Evolutionary conservation across 2,113 vertebrate species (phyloP), one percentile per base, ranked within the genome.

Genomic region (Heterochromis multidens): DNA sequence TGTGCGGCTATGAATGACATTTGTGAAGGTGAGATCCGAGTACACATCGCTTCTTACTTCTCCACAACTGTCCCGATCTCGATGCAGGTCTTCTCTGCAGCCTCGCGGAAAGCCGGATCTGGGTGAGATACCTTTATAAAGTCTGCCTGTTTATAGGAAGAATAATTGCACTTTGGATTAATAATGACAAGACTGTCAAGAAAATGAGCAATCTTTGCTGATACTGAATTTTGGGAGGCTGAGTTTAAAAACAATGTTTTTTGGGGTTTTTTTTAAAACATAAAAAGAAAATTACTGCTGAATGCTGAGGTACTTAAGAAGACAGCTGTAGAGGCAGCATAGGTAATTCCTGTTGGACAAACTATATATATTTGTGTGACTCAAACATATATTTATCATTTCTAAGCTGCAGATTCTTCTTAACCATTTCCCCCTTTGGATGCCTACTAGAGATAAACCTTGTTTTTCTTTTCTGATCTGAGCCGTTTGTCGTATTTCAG

Each of bases 41-140:
- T 17, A 13, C 16, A 31, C 1, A 17, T 19, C 4, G 7, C 19
- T 2, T 72, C 94, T 83, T 89, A 99, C 98, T 97, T 99, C 86
- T 99, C 99, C 58, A 99, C 99, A 84, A 97, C 70, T 0, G 98
- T 98, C 84, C 98, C 98, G 3, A 99, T 97, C 60, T 92, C 97
- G 29, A 98, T 94, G 88, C 98, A 99, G 17, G 98, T 96, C 89
- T 97, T 98, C 82, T 98, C 98, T 1, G 98, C 98, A 17, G 98
- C 98, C 31, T 98, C 97, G 74, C 98, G 96, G 92, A 97, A 99
- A 0, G 92, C 96, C 10, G 94, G 95, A 87, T 98, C 96, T 6
- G 99, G 99, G 87, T 99, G 99, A 52, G 98, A 98, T 40, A 98
- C 96, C 94, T 98, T 99, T 40, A 99, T 96, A 95, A 99, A 99